Evolutionary conservation across 2,888 invertebrate species (phyloP).

Genomic region (Gastracanthus pulcherrimus): DNA sequence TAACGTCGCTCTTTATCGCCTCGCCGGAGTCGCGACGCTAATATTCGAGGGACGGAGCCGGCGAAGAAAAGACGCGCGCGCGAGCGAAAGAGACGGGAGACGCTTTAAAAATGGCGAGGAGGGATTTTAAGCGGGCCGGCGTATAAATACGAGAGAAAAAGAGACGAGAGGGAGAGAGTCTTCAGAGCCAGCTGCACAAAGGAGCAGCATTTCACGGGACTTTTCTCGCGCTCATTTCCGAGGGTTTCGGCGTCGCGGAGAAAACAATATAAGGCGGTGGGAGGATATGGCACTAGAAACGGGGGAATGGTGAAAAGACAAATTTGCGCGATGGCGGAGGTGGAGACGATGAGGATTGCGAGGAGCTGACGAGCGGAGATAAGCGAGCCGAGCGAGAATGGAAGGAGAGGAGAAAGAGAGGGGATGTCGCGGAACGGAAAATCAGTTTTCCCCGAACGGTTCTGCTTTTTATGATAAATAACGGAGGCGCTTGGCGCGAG

Average conservation of each 20-base stretch:
- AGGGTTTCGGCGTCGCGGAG: background rate
- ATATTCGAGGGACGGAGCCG: slow-evolving; percentile 10
- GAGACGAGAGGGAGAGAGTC: no score
- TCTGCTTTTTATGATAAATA: slow-evolving; percentile 15
- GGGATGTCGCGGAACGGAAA: slow-evolving; percentile 28
- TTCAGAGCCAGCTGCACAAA: background rate
- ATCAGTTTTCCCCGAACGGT: slow-evolving; percentile 26
- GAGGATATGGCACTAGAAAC: slow-evolving; percentile 15
- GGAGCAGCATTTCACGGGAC: slow-evolving; percentile 23
- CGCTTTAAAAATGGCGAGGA: slow-evolving; percentile 22
- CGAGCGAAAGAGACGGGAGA: background rate
- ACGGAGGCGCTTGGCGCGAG: slow-evolving; percentile 4
- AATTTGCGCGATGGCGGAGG: slow-evolving; percentile 40
- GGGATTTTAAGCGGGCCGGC: slow-evolving; percentile 23
- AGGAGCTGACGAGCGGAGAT: background rate
- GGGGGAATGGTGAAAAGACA: slow-evolving; percentile 57
- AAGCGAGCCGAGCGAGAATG: background rate
- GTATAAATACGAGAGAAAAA: slow-evolving; percentile 25
- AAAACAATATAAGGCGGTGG: slow-evolving; percentile 34
- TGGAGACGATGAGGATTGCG: slow-evolving; percentile 31
- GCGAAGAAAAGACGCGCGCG: background rate
- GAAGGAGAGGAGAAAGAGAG: background rate
- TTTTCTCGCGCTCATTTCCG: slow-evolving; percentile 47
- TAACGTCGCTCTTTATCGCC: slow-evolving; percentile 24
- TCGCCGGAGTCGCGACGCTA: slow-evolving; percentile 4